These are phyloP conservation scores for Umimayanthus chanpuru DNA, from an alignment of 92 coral and sea anemone genomes.

Conservation along the genomic window DNA sequence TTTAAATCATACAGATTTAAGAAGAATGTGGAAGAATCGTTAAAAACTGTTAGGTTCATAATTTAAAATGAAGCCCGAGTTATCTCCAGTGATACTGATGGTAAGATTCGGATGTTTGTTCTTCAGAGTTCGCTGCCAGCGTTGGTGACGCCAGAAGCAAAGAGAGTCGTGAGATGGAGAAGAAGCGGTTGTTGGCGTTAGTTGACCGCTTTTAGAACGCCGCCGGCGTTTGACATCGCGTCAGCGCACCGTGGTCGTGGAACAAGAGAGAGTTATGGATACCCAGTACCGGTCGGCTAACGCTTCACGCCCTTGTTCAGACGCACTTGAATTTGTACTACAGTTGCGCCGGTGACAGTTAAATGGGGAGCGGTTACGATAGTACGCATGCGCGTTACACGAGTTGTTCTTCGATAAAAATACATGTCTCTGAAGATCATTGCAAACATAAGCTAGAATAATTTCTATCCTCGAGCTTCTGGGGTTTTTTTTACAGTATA, in stretches of 20 bases:
- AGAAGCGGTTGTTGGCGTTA: slow-evolving; percentile 91
- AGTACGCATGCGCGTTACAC: not conserved
- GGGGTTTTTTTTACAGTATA: too few species aligned
- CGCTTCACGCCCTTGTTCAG: not conserved
- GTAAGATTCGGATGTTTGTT: not conserved
- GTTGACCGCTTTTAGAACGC: slow-evolving; percentile 81
- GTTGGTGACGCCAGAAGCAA: slow-evolving; percentile 98
- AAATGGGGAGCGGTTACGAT: too few species aligned
- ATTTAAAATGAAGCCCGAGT: too few species aligned
- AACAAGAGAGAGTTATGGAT: not conserved
- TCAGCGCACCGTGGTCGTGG: not conserved
- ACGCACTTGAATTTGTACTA: not conserved
- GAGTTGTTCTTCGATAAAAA: too few species aligned
- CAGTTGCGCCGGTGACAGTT: not conserved
- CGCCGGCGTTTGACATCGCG: not conserved
- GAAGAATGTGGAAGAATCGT: too few species aligned
- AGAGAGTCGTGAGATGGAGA: slow-evolving; percentile 93
- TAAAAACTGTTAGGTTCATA: not conserved
- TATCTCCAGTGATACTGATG: not conserved
- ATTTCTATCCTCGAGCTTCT: too few species aligned
- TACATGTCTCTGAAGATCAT: too few species aligned
- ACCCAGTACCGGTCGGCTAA: not conserved
- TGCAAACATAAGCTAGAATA: too few species aligned
- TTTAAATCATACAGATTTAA: too few species aligned
- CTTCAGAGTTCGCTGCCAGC: slow-evolving; percentile 94